phyloP scores from a whole-genome alignment of 2,797 vertebrate species.

The Bradypodion ventrale region DNA sequence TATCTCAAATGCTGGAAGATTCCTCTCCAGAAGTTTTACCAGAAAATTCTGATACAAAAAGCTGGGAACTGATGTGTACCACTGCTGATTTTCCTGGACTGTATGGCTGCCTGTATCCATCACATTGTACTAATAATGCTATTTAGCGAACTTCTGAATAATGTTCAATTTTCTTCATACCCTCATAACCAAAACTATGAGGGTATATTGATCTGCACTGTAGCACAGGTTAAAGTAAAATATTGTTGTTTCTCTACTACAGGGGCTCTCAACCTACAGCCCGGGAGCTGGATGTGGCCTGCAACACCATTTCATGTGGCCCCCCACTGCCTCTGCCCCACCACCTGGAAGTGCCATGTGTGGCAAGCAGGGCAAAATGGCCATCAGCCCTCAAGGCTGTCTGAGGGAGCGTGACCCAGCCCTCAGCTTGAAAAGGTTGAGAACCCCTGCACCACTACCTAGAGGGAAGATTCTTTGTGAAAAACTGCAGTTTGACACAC shows the following conservation, averaged over 20 bases:
- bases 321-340: too few species aligned
- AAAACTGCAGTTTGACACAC: constrained; percentile 50
- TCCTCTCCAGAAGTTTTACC: background rate
- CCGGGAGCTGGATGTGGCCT: too few species aligned
- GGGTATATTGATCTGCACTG: background rate
- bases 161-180: background rate
- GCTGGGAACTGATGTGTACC: background rate
- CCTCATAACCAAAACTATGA: background rate
- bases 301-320: too few species aligned
- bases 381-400: too few species aligned
- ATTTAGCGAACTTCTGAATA: background rate
- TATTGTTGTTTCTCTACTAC: background rate
- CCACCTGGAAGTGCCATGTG: too few species aligned
- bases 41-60: background rate
- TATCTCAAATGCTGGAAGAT: background rate
- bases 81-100: background rate
- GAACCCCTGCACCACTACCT: too few species aligned
- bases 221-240: background rate
- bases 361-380: too few species aligned
- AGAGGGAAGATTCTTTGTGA: constrained; percentile 2
- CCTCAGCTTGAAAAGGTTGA: too few species aligned
- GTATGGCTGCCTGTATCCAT: background rate
- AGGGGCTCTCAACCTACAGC: too few species aligned
- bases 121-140: background rate
- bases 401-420: too few species aligned